phyloP scores from a whole-genome alignment of 2,888 invertebrate species.

The Aethes cnicana region DNA sequence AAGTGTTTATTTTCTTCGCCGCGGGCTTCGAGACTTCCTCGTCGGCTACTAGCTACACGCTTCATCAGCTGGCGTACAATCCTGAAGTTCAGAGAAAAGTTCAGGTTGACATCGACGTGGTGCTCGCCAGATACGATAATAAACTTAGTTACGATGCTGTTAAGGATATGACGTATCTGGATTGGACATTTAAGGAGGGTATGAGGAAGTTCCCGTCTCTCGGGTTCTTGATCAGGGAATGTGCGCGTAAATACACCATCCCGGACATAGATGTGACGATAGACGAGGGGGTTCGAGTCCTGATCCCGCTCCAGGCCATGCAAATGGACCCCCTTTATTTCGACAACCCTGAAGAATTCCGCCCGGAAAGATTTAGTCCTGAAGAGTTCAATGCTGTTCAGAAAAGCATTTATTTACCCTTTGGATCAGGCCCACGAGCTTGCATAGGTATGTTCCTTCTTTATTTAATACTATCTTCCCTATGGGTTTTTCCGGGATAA shows the following conservation, averaged over 20 bases:
- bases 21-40: constrained; percentile 78
- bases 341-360: constrained; percentile 33
- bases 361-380: constrained; percentile 33
- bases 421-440: constrained; percentile 58
- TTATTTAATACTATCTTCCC: neutral
- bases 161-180: constrained; percentile 61
- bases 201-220: constrained; percentile 58
- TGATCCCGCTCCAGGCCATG: constrained; percentile 26
- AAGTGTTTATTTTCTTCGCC: constrained; percentile 63
- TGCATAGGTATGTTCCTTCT: constrained; percentile 52
- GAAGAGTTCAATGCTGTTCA: constrained; percentile 33
- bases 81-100: constrained; percentile 53
- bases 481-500: too few species aligned
- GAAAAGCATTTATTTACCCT: constrained; percentile 51
- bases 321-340: constrained; percentile 35
- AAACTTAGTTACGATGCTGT: constrained; percentile 58
- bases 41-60: constrained; percentile 60
- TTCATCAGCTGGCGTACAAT: constrained; percentile 60
- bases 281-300: constrained; percentile 27
- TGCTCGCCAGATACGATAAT: constrained; percentile 46
- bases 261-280: constrained; percentile 46
- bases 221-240: constrained; percentile 46
- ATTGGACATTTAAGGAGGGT: constrained; percentile 57
- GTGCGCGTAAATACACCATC: constrained; percentile 44
- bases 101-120: constrained; percentile 54